phyloP scores from a whole-genome alignment of 1,140 invertebrate species.

The Papilio aristodemus region DNA sequence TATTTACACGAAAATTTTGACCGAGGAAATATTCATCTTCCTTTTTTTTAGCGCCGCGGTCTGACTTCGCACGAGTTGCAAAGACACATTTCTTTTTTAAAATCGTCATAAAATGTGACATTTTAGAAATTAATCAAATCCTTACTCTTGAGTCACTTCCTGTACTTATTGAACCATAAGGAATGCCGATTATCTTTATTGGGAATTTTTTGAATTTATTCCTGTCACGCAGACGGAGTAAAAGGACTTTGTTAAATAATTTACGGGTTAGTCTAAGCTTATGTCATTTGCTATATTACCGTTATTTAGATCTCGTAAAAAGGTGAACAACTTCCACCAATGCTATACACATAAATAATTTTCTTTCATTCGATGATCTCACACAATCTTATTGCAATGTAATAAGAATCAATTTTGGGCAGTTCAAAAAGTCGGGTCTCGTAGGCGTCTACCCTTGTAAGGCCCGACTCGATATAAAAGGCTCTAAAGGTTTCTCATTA shows the following conservation, averaged over 20 bases:
- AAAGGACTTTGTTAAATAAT: neutral
- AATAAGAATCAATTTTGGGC: constrained; percentile 2
- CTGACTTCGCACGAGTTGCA: too few relatives aligned
- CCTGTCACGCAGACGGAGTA: too few relatives aligned
- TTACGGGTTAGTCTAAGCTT: neutral
- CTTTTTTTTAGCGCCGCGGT: too few relatives aligned
- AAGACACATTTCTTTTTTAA: too few relatives aligned
- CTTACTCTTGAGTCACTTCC: too few relatives aligned
- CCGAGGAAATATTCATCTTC: neutral
- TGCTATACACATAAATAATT: constrained; percentile 19
- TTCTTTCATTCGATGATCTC: constrained; percentile 26
- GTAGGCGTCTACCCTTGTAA: constrained; percentile 17
- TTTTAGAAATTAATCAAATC: too few relatives aligned
- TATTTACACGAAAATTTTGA: neutral
- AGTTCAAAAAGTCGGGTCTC: neutral
- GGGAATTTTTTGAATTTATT: too few relatives aligned
- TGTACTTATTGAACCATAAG: too few relatives aligned
- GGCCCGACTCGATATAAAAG: constrained; percentile 6
- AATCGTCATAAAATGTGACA: too few relatives aligned
- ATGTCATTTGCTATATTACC: constrained; percentile 8
- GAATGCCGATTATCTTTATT: too few relatives aligned
- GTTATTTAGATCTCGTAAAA: constrained; percentile 23
- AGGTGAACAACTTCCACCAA: constrained; percentile 22
- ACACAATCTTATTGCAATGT: constrained; percentile 8
- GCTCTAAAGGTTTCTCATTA: constrained; percentile 10